Base-by-base conservation (phyloP, 2,797 vertebrate species). In the Bovichtus variegatus region DNA sequence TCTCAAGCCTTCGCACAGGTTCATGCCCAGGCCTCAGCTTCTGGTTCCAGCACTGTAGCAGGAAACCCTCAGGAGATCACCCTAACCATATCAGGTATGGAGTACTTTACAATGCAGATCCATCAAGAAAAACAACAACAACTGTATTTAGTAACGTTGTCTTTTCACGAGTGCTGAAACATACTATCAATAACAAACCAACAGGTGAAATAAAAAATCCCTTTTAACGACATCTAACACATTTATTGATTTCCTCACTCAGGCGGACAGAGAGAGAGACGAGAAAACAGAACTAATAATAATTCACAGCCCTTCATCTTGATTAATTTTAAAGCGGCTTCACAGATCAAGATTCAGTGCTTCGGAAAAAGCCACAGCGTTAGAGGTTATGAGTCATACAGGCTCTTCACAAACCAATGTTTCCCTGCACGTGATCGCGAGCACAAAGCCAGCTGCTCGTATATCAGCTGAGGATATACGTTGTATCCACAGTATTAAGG, bases 41-140 rank as follows among this genome's bases (percentile, higher is more conserved):
- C 95, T 2, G 83, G 95, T 2, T 84, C 95, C 19, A 76, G 92
- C 0, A 78, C 85, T 0, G 91, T 94, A 25, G 90, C 95, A 19
- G 96, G 92, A 82, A 95, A 96, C 53, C 95, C 97, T 27, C 97
- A 97, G 92, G 98, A 99, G 91, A 99, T 99, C 89, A 99, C 97
- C 0, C 96, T 99, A 75, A 99, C 98, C 8, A 98, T 99, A 95
- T 98, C 98, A 88, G 98, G 98, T 98, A 87, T 87, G 65, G 16
- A 9, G 5, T 9, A 23, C 34, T 12, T 18, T 40, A 5, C 19
- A 23, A 51, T 11, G 3, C 1, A 9, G 13, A 1, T 46, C 21
- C 4, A 6, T 40, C 13, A 34, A 27, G n/a, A 34, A 70, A 18
- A 31, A 19, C 8, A 31, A 13, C 5, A 8, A 0, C 8, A 43